Base-by-base conservation (phyloP, 2,797 vertebrate genomes). In the Pseudochromis fuscus region DNA sequence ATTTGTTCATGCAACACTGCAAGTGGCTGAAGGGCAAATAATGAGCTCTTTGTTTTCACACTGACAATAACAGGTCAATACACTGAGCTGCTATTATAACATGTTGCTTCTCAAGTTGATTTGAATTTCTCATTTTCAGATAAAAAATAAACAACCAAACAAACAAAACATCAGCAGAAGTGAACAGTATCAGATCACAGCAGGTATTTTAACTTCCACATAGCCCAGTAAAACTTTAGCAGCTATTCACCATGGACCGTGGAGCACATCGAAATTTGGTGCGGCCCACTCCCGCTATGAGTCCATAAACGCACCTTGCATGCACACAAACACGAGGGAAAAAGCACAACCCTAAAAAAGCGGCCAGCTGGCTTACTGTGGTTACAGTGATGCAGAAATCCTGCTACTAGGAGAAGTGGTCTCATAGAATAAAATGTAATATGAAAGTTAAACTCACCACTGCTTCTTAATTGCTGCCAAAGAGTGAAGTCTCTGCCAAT, bases 41-140 rank as follows among this genome's bases (percentile, higher is more conserved):
- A 65, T 69, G 37, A 68, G n/a, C n/a, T 61, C 46, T 64, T 69
- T 50, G 52, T 63, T 78, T 61, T 38, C 40, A 51, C 21, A 21
- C 31, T 4, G 53, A 57, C 65, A 77, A 67, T 60, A 59, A 69
- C 9, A 45, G 16, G 55, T 48, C 67, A 40, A 66, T 51, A 57
- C 46, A 38, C 31, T 37, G 16, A 69, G 24, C 21, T 28, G 38
- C n/a, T 30, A 28, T 69, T 48, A 69, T 62, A 48, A 62, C 55
- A 65, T 40, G 19, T 19, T 37, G 27, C 25, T 50, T 28, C 23
- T 49, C 13, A 19, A 46, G 12, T 45, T 66, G 42, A 64, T 56
- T 75, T 49, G 33, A 55, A 18, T 56, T 33, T 31, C 55, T 52
- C 3, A 42, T 42, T 53, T 42, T 45, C n/a, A 31, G 3, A 2